phyloP scores from a whole-genome alignment of 2,888 invertebrate genomes.

The Phorcus lineatus region DNA sequence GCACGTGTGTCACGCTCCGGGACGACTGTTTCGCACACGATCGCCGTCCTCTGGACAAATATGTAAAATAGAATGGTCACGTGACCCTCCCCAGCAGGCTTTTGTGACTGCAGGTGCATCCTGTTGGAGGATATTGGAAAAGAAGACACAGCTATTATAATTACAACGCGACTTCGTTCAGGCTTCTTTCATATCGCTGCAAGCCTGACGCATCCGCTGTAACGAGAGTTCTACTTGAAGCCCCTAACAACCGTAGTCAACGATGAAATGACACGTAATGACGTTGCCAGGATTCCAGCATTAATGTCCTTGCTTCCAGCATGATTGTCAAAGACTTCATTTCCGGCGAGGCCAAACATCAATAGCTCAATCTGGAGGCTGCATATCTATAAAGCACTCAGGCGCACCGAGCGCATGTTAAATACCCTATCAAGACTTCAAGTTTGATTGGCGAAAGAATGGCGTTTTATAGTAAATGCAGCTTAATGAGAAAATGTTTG shows the following conservation, averaged over 20 bases:
- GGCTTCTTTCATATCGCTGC: not conserved
- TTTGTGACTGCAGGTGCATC: not conserved
- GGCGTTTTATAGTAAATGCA: conserved; percentile 16
- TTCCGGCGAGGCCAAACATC: conserved; percentile 1
- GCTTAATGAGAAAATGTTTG: conserved; percentile 31
- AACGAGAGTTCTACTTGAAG: not conserved
- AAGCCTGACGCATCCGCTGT: not conserved
- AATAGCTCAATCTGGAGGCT: not conserved
- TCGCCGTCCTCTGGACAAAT: not conserved
- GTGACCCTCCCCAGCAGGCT: not conserved
- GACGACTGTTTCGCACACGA: not conserved
- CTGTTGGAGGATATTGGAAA: not conserved
- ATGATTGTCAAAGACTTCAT: not conserved
- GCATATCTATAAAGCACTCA: not conserved
- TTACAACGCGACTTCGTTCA: not conserved
- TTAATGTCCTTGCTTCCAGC: conserved; percentile 5
- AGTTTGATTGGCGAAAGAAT: conserved; percentile 18
- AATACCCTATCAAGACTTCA: conserved; percentile 2
- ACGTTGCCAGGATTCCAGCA: conserved; percentile 4
- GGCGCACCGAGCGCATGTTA: not conserved
- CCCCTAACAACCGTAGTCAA: not conserved
- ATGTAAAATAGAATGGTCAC: not conserved
- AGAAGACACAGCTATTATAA: not conserved
- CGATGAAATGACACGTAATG: not conserved
- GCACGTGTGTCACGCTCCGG: not conserved